These are phyloP conservation scores for Oreotrochilus melanogaster DNA, from an alignment of 2,113 vertebrate genomes.

Conservation along the genomic window DNA sequence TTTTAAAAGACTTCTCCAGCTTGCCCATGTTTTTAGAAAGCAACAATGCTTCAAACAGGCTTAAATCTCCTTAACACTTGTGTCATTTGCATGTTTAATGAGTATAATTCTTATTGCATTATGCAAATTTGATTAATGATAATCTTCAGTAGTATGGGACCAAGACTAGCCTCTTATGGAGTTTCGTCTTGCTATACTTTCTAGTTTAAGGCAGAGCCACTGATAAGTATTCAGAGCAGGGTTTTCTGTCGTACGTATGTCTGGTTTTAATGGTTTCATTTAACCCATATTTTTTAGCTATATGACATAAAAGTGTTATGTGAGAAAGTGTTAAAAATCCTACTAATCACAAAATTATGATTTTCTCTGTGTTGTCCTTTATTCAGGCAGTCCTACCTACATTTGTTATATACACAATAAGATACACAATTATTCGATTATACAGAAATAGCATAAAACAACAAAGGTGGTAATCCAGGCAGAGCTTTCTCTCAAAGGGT, in stretches of 20 bases:
- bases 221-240: neutral
- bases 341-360: neutral
- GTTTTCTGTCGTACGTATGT: neutral
- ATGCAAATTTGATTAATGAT: neutral
- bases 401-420: accelerated
- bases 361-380: neutral
- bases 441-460: neutral
- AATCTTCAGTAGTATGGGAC: neutral
- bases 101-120: neutral
- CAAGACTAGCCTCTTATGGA: neutral
- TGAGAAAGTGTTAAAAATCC: neutral
- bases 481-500: neutral
- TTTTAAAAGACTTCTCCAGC: neutral
- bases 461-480: neutral
- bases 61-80: neutral
- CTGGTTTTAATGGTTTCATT: neutral
- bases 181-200: neutral
- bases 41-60: neutral
- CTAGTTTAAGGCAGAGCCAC: neutral
- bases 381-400: neutral
- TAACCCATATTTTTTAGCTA: neutral
- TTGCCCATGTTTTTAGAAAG: neutral
- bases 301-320: neutral
- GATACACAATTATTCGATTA: neutral
- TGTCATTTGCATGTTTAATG: neutral